Evolutionary conservation across 2,113 vertebrate species (phyloP).

Genomic region (Macheiramphus alcinus): DNA sequence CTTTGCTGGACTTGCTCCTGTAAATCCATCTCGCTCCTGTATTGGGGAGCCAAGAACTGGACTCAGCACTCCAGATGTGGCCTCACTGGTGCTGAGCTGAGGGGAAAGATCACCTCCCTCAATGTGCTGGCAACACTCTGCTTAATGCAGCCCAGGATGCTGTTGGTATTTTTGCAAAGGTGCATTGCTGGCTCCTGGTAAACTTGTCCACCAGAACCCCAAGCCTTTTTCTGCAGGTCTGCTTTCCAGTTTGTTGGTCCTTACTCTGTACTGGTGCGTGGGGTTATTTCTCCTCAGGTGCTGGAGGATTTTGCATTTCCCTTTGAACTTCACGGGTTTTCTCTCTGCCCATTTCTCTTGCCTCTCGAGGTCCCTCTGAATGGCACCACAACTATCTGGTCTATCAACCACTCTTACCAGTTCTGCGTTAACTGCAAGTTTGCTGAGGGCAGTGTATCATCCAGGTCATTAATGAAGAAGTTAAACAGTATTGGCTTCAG

Average conservation of each 20-base stretch:
- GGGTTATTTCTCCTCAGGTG: background rate
- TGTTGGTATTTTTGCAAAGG: background rate
- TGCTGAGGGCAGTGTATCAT: background rate
- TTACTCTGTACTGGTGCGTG: background rate
- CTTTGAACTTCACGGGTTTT: background rate
- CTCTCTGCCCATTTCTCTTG: background rate
- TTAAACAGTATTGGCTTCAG: background rate
- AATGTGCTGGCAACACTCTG: background rate
- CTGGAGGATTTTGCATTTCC: background rate
- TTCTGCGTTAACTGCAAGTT: background rate
- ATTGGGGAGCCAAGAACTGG: background rate
- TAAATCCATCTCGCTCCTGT: background rate
- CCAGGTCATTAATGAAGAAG: background rate
- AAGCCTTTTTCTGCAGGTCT: background rate
- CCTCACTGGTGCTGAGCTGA: background rate
- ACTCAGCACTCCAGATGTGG: background rate
- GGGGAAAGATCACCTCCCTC: background rate
- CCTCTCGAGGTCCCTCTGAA: background rate
- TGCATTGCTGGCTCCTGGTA: background rate
- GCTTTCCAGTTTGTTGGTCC: background rate
- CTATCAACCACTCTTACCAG: background rate
- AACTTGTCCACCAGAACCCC: background rate
- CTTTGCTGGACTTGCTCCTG: background rate
- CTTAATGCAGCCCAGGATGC: background rate
- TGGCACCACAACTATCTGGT: background rate